phyloP scores from a whole-genome alignment of 2,113 vertebrate genomes.

The Ancistrus triradiatus region DNA sequence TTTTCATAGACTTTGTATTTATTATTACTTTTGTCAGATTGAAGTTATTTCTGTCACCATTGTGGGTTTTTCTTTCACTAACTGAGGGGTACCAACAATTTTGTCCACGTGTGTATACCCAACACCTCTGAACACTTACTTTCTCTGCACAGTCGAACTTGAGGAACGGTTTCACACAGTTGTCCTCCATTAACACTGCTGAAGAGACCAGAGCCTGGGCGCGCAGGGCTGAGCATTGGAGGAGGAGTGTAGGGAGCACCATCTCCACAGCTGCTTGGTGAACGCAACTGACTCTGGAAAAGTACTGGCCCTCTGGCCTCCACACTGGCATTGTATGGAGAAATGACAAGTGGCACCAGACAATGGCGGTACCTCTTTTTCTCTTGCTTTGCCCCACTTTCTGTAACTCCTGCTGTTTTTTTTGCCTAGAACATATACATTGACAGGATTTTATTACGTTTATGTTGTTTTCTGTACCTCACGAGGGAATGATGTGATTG shows the following conservation, averaged over 20 bases:
- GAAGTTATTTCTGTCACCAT: no score
- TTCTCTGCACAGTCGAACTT: conserved; percentile 70
- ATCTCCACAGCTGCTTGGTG: conserved; percentile 65
- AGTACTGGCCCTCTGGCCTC: conserved; percentile 70
- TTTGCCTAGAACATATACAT: conserved; percentile 27
- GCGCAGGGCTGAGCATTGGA: conserved; percentile 82
- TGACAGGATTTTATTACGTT: background rate
- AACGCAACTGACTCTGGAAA: conserved; percentile 83
- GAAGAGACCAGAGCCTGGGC: conserved; percentile 85
- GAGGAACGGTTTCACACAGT: conserved; percentile 61
- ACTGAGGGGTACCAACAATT: no score
- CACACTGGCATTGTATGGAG: conserved; percentile 64
- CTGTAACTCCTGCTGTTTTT: background rate
- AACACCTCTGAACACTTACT: conserved; percentile 77
- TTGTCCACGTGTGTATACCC: no score
- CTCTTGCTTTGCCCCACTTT: conserved; percentile 48
- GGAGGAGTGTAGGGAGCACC: conserved; percentile 78
- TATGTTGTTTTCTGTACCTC: background rate
- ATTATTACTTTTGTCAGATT: no score
- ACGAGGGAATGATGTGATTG: background rate
- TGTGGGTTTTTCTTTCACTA: no score
- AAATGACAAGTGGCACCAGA: conserved; percentile 80
- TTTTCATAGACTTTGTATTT: no score
- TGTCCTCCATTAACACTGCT: conserved; percentile 66
- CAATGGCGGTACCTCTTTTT: conserved; percentile 77